A percentile compares a stretch with the other conserved stretches of the same genome.
Evolutionary conservation across 2,888 invertebrate genomes (phyloP).

Genomic region (Anagyrus pseudococci): DNA sequence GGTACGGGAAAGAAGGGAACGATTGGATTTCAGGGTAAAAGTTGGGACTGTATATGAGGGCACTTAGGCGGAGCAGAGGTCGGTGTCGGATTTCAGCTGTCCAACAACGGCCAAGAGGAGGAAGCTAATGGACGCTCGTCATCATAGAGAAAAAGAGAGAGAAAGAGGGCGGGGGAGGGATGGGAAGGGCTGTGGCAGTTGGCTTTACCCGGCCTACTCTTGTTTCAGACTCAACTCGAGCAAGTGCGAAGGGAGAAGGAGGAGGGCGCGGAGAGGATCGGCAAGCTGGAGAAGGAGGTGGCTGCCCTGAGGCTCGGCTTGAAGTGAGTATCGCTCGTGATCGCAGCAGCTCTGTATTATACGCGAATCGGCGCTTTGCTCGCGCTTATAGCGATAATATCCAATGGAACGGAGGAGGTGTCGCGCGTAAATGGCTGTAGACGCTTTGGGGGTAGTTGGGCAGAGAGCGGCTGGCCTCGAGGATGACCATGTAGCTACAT

Average conservation of each 20-base stretch:
- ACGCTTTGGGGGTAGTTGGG: no score
- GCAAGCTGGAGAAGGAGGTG: conserved; percentile 54
- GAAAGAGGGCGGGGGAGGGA: no score
- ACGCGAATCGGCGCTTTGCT: no score
- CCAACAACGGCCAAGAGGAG: conserved; percentile 27
- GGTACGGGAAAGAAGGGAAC: background rate
- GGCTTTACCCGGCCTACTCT: no score
- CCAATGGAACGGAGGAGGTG: background rate
- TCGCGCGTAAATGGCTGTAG: no score
- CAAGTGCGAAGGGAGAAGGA: conserved; percentile 50
- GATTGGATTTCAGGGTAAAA: background rate
- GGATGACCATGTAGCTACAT: no score
- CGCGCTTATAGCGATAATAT: no score
- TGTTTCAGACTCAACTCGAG: conserved; percentile 50
- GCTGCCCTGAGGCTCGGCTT: conserved; percentile 50
- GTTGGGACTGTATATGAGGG: background rate
- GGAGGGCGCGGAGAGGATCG: conserved; percentile 50
- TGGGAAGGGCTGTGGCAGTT: no score
- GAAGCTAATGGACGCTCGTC: conserved; percentile 58
- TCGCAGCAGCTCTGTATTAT: background rate
- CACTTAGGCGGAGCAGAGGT: background rate
- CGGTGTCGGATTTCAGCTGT: conserved; percentile 51
- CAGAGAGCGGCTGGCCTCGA: background rate
- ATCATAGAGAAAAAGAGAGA: no score
- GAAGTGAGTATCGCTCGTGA: conserved; percentile 50